Base-by-base conservation (phyloP, 2,888 invertebrate genomes). In the Choristoneura rosaceana region DNA sequence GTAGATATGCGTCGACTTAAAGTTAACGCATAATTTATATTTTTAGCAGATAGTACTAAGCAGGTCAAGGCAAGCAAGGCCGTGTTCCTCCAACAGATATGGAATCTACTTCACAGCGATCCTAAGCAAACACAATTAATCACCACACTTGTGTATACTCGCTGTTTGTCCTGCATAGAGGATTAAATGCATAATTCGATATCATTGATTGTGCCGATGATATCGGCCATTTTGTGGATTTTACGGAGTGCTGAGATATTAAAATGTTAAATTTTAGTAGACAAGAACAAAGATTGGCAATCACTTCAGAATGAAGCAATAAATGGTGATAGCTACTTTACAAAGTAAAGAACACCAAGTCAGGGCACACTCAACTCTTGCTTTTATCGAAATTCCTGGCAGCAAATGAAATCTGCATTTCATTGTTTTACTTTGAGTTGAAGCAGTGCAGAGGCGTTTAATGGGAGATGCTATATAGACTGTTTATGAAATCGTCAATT, bases 61-160 rank as follows among this genome's bases (percentile, higher is more conserved):
- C 47, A 64, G 73, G 73, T 73, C 69, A 73, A 73, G 73, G 73
- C 69, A 60, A 64, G 50, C 64, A 68, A 66, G 15, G 64, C 47
- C 62, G 47, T 63, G 47, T 58, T 60, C 60, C 43, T n/a, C 47
- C 41, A 43, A 64, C 73, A 52, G 50, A 71, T 67, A 63, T 50
- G 52, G 41, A 64, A 41, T 63, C 63, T 64, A 73, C 62, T 67
- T 70, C 47, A 47, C 38, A 15, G 55, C 52, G 52, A 52, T 58
- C 67, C 71, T 67, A 71, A 67, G 47, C 67, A 67, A 71, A 71
- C 67, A 71, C 52, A 67, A 67, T 71, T 63, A 71, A 71, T 71
- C 67, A 58, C 55, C 52, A 41, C 41, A 59, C 34, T 60, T 52
- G 66, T 61, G 66, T 61, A 34, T 17, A 52, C 45, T 41, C 66